These are phyloP conservation scores for Drosophila chauvacae DNA, from an alignment of 1,140 invertebrate species.

Conservation along the genomic window DNA sequence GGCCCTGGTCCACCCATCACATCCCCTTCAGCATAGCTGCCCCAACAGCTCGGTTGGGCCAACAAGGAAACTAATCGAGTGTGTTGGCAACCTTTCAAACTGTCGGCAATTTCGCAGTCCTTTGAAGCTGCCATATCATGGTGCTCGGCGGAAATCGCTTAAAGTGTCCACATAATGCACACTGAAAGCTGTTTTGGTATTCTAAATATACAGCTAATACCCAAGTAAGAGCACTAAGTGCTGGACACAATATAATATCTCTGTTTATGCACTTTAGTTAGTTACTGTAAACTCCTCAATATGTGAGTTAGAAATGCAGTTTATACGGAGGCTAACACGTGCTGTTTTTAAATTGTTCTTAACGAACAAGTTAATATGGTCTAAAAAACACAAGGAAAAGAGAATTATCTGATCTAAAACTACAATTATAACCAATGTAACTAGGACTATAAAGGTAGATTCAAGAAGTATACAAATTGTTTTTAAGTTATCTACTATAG, in stretches of 20 bases:
- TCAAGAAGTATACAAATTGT: background rate
- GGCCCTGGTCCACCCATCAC: conserved; percentile 20
- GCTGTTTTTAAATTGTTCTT: background rate
- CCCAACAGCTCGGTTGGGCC: conserved; percentile 35
- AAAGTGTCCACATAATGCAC: conserved; percentile 21
- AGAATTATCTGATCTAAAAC: no score
- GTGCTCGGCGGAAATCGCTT: conserved; percentile 16
- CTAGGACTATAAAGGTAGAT: background rate
- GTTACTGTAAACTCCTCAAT: background rate
- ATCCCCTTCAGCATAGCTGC: conserved; percentile 23
- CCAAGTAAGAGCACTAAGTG: background rate
- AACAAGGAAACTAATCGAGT: conserved; percentile 64
- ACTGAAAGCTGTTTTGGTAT: background rate
- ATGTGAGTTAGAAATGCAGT: background rate
- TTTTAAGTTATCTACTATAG: background rate
- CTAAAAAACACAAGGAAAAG: background rate
- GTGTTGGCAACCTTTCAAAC: conserved; percentile 48
- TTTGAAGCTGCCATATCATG: conserved; percentile 35
- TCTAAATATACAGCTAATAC: background rate
- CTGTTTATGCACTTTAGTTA: background rate
- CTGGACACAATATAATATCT: no score
- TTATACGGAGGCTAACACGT: background rate
- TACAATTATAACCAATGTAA: no score
- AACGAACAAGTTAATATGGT: background rate
- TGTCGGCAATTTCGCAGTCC: conserved; percentile 45